These are phyloP conservation scores for Plecotus auritus DNA, from an alignment of 2,113 vertebrate species.

Conservation along the genomic window DNA sequence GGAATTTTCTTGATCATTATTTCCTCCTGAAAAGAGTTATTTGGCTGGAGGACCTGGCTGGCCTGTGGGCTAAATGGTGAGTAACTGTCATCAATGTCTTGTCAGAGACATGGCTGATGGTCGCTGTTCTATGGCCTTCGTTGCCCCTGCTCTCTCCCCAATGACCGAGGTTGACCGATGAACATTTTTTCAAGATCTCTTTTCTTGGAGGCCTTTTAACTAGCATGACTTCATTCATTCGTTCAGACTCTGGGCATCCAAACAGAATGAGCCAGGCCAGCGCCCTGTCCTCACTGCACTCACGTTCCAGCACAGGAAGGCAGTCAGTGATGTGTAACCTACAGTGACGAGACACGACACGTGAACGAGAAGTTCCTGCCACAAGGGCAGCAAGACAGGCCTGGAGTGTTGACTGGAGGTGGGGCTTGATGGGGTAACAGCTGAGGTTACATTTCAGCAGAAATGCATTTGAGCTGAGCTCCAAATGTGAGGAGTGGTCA, in stretches of 20 bases:
- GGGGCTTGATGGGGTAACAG: neutral
- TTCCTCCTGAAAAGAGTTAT: slow-evolving; percentile 2
- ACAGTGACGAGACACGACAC: neutral
- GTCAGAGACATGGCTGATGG: neutral
- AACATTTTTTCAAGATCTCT: neutral
- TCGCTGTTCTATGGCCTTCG: neutral
- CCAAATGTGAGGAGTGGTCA: neutral
- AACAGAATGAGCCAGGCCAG: neutral
- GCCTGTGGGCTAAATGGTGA: neutral
- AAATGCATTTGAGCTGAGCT: neutral
- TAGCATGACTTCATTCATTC: neutral
- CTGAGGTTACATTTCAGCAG: neutral
- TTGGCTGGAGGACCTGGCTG: neutral
- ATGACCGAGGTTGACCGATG: neutral
- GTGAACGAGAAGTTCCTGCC: neutral
- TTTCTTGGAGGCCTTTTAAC: neutral
- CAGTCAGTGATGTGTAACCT: too few relatives aligned
- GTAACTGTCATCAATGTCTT: neutral
- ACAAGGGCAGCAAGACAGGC: neutral
- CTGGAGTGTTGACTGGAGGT: neutral
- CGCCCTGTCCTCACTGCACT: neutral
- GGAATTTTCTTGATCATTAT: slow-evolving; percentile 12
- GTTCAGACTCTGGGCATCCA: neutral
- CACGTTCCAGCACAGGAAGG: neutral
- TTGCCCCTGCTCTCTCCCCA: neutral